phyloP scores from a whole-genome alignment of 2,888 invertebrate species.

The Thecophora atra region DNA sequence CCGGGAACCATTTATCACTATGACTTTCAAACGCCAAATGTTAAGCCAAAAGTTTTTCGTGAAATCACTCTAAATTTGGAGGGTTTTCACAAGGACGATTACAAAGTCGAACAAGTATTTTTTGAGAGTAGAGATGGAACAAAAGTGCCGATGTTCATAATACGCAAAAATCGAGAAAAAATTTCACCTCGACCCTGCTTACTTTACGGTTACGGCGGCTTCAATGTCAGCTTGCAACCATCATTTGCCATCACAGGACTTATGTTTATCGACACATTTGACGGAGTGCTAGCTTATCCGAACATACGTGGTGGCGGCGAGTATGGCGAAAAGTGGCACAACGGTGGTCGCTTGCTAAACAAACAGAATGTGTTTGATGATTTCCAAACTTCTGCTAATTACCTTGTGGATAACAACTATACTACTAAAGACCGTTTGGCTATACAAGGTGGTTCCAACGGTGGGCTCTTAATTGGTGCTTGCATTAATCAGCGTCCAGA shows the following conservation, averaged over 20 bases:
- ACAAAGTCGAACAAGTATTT: conserved; percentile 89
- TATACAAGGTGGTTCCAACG: conserved; percentile 96
- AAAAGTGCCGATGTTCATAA: conserved; percentile 95
- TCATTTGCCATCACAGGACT: conserved; percentile 86
- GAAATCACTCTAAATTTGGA: conserved; percentile 83
- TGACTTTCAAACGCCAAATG: conserved; percentile 76
- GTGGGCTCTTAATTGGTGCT: conserved; percentile 94
- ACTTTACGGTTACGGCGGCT: conserved; percentile 97
- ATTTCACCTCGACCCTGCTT: conserved; percentile 76
- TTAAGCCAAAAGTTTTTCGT: conserved; percentile 76
- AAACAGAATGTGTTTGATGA: conserved; percentile 99
- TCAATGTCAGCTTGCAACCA: conserved; percentile 92
- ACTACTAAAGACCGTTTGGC: conserved; percentile 79
- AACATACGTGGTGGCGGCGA: conserved; percentile 98
- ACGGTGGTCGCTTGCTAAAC: conserved; percentile 86
- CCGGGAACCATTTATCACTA: conserved; percentile 86
- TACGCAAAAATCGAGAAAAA: conserved; percentile 72
- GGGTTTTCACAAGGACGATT: conserved; percentile 80
- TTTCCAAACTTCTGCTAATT: conserved; percentile 92
- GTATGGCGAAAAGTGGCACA: conserved; percentile 98
- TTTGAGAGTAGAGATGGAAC: conserved; percentile 93
- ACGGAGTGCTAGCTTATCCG: conserved; percentile 89
- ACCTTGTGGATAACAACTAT: conserved; percentile 82
- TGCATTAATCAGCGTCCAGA: conserved; percentile 95
- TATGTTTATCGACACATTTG: conserved; percentile 88